Evolutionary conservation across 2,113 vertebrate genomes (phyloP).

Genomic region (Oenanthe melanoleuca): DNA sequence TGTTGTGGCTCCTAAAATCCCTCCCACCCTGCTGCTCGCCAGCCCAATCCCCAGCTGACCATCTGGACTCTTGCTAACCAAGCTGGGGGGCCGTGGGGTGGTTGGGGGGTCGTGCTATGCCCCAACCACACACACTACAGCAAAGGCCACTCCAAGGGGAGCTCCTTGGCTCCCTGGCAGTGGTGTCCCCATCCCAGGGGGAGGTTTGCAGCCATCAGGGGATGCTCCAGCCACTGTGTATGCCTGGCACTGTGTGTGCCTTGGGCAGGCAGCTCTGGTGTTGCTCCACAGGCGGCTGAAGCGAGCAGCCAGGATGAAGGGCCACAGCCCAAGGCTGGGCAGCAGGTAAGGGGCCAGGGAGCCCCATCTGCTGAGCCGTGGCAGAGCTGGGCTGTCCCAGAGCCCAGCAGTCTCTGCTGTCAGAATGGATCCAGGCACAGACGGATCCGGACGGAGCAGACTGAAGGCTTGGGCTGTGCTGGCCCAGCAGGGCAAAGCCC

Average conservation of each 20-base stretch:
- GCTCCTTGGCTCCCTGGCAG: background rate
- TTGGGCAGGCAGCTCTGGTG: background rate
- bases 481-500: background rate
- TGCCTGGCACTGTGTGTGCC: background rate
- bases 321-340: slow-evolving; percentile 14
- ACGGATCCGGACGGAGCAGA: background rate
- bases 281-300: slow-evolving; percentile 77
- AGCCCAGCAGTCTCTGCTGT: fast-evolving
- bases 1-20: background rate
- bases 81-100: fast-evolving
- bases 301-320: slow-evolving; percentile 41
- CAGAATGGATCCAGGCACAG: background rate
- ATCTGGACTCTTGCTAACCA: fast-evolving
- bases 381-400: background rate
- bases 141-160: background rate
- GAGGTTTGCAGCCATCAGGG: background rate
- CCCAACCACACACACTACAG: background rate
- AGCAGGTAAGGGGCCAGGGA: slow-evolving; percentile 75
- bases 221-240: background rate
- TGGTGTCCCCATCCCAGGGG: fast-evolving
- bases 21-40: background rate
- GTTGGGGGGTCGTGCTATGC: background rate
- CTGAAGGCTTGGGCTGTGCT: background rate
- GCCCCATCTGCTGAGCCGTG: background rate
- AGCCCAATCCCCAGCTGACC: background rate